Evolutionary conservation across 2,113 vertebrate genomes (phyloP).

Genomic region (Labeo catla): DNA sequence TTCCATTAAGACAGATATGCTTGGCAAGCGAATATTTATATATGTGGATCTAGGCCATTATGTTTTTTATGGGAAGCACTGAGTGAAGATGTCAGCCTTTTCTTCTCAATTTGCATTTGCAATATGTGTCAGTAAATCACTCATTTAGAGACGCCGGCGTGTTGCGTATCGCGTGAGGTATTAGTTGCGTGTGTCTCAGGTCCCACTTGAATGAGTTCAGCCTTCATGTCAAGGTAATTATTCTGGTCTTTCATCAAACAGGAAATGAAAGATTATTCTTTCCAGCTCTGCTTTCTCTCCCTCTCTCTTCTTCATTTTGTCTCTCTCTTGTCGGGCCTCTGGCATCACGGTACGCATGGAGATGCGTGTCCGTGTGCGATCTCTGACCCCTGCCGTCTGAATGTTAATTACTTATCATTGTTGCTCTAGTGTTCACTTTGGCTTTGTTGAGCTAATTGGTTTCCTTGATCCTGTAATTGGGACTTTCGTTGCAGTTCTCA

Average conservation of each 20-base stretch:
- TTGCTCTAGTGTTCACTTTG: constrained; percentile 23
- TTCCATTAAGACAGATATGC: constrained; percentile 39
- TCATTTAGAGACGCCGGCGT: constrained; percentile 26
- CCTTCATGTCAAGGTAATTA: constrained; percentile 44
- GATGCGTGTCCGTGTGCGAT: background rate
- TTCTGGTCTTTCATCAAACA: constrained; percentile 41
- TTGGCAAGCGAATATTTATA: constrained; percentile 41
- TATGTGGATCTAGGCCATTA: constrained; percentile 42
- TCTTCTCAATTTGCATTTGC: constrained; percentile 23
- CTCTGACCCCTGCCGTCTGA: constrained; percentile 39
- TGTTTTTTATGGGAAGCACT: constrained; percentile 33
- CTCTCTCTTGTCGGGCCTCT: background rate
- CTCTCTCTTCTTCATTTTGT: constrained; percentile 21
- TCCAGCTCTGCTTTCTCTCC: constrained; percentile 49
- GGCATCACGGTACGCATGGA: background rate
- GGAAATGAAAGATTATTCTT: constrained; percentile 45
- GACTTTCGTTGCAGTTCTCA: constrained; percentile 34
- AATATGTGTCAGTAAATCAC: constrained; percentile 25
- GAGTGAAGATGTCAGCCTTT: constrained; percentile 34
- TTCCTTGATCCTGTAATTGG: constrained; percentile 50
- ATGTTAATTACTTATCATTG: constrained; percentile 46
- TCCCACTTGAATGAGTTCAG: constrained; percentile 29
- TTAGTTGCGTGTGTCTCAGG: constrained; percentile 24
- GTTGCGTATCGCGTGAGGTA: constrained; percentile 28
- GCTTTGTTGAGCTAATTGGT: constrained; percentile 43